These are phyloP conservation scores for Liposcelis brunnea DNA, from an alignment of 2,888 invertebrate genomes.

Conservation along the genomic window DNA sequence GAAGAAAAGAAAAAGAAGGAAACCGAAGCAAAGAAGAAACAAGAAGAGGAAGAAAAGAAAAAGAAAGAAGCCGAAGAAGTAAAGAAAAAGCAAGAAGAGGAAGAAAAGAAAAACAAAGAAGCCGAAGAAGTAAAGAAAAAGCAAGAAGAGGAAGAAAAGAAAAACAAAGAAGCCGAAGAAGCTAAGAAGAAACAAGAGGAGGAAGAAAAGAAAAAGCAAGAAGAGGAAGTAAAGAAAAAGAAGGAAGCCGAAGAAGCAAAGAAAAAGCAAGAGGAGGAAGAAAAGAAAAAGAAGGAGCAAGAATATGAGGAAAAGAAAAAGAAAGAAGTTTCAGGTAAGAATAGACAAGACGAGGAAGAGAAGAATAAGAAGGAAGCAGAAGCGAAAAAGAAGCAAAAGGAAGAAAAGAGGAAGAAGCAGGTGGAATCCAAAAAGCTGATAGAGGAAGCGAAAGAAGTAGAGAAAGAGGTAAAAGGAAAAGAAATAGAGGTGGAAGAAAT, in stretches of 20 bases:
- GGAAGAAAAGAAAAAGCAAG: conserved; percentile 15
- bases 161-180: conserved; percentile 13
- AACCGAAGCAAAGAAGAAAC: conserved; percentile 22
- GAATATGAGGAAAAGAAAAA: conserved; percentile 13
- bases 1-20: conserved; percentile 19
- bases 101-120: conserved; percentile 16
- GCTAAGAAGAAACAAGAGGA: conserved; percentile 13
- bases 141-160: conserved; percentile 10
- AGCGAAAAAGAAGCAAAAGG: conserved; percentile 12
- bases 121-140: conserved; percentile 12
- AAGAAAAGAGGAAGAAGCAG: conserved; percentile 18
- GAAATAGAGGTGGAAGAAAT: conserved; percentile 21
- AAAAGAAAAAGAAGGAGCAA: conserved; percentile 9
- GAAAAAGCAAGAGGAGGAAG: conserved; percentile 9
- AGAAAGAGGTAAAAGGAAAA: conserved; percentile 14
- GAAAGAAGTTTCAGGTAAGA: conserved; percentile 12
- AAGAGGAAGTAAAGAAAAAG: conserved; percentile 13
- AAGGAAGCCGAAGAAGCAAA: conserved; percentile 11
- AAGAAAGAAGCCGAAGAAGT: conserved; percentile 19
- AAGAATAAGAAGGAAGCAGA: conserved; percentile 10
- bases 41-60: conserved; percentile 21
- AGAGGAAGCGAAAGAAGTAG: conserved; percentile 14
- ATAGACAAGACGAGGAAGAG: conserved; percentile 14
- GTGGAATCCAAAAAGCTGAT: conserved; percentile 13
- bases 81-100: conserved; percentile 19